phyloP scores from a whole-genome alignment of 1,140 invertebrate genomes.

The Drosophila triauraria region DNA sequence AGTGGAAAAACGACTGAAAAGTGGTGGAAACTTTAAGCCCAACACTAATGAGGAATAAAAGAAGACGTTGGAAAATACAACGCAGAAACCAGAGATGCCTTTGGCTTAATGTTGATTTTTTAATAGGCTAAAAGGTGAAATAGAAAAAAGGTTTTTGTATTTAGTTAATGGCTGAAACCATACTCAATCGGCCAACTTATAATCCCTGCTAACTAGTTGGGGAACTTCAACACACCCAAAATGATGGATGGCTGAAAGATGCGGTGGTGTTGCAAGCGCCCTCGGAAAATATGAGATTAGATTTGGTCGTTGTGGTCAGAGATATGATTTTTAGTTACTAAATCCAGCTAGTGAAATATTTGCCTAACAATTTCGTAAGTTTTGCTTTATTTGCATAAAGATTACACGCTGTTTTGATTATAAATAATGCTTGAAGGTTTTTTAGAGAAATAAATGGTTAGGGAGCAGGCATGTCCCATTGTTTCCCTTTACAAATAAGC shows the following conservation, averaged over 20 bases:
- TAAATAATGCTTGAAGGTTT: too few relatives aligned
- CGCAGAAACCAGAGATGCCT: constrained; percentile 4
- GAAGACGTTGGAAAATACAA: not conserved
- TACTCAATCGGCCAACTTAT: constrained; percentile 10
- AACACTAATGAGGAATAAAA: constrained; percentile 36
- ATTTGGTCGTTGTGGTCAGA: not conserved
- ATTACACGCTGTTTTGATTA: not conserved
- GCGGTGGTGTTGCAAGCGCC: constrained; percentile 7
- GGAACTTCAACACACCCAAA: too few relatives aligned
- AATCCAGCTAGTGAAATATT: not conserved
- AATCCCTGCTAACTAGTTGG: constrained; percentile 7
- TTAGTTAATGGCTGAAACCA: constrained; percentile 30
- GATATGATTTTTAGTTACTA: not conserved
- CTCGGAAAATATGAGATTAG: not conserved
- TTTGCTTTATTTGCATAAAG: not conserved
- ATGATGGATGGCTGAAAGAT: constrained; percentile 2
- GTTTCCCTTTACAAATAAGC: too few relatives aligned
- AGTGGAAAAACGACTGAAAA: constrained; percentile 24
- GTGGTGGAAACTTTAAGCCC: constrained; percentile 15
- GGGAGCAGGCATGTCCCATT: too few relatives aligned
- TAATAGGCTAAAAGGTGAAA: constrained; percentile 16
- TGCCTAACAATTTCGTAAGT: not conserved
- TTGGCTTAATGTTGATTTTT: constrained; percentile 20
- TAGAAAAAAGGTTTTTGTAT: constrained; percentile 18
- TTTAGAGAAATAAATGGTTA: too few relatives aligned